phyloP scores from a whole-genome alignment of 2,888 invertebrate species.

The Hydrotaea diabolus region DNA sequence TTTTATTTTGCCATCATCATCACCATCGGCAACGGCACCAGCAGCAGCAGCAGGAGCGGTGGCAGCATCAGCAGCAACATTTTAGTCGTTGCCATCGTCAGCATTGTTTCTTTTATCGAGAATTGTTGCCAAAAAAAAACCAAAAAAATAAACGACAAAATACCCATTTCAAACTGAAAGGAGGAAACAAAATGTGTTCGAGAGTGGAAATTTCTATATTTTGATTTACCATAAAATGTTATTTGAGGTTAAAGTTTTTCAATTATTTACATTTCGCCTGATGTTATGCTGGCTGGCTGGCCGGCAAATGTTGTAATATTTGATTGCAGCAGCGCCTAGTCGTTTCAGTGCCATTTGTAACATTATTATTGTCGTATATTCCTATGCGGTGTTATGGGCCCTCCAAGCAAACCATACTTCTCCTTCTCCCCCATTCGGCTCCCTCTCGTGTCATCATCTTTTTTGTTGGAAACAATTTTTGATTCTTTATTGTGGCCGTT shows the following conservation, averaged over 20 bases:
- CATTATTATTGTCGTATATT: not conserved
- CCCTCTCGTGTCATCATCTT: no score
- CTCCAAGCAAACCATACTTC: no score
- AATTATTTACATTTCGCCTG: slow-evolving; percentile 62
- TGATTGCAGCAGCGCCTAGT: slow-evolving; percentile 45
- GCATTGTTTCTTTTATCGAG: slow-evolving; percentile 30
- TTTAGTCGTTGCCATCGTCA: not conserved
- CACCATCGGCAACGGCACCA: slow-evolving; percentile 36
- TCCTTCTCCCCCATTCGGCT: no score
- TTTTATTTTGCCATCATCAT: slow-evolving; percentile 47
- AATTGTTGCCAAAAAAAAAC: slow-evolving; percentile 52
- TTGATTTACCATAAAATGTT: slow-evolving; percentile 65
- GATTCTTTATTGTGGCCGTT: no score
- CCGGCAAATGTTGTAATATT: slow-evolving; percentile 50
- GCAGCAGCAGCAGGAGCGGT: not conserved
- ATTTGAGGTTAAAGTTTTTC: slow-evolving; percentile 65
- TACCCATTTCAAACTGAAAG: slow-evolving; percentile 4
- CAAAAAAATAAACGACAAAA: no score
- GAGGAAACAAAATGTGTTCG: slow-evolving; percentile 25
- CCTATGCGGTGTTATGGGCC: no score
- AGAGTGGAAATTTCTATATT: slow-evolving; percentile 38
- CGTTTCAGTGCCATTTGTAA: slow-evolving; percentile 43
- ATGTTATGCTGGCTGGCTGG: slow-evolving; percentile 35
- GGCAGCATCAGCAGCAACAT: not conserved
- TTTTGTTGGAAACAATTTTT: no score